Base-by-base conservation (phyloP, 2,113 vertebrate species). In the Pangasianodon gigas region DNA sequence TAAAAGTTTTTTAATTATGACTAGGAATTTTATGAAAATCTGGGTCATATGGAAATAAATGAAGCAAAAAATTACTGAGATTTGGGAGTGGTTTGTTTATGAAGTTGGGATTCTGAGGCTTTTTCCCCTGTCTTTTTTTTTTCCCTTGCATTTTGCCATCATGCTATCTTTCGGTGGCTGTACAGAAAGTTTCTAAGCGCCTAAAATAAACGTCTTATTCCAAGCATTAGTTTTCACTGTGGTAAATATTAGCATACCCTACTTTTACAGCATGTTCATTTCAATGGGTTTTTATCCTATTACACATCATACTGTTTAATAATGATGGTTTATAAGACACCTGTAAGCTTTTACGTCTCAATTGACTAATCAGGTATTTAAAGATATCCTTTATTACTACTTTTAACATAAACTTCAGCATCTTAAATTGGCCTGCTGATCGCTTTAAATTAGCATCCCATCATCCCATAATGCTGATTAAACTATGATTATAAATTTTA, bases 21-120 rank as follows among this genome's bases (percentile, higher is more conserved):
- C 84, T 86, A 88, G 91, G 82, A 88, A 87, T 88, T 90, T 92
- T 85, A 89, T 92, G 85, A 91, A 91, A 81, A 91, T 88, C 80
- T 91, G 89, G 89, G 88, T 90, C 80, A 79, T 84, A 87, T 60
- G 81, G 32, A 88, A 93, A 93, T 92, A 91, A 91, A 93, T 81
- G 54, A 86, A 75, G 77, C 89, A 85, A 89, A 77, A 81, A 75
- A 51, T 6, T 71, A 44, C 13, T 13, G 32, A 18, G 41, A 51
- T 90, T 75, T 87, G 48, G 52, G 56, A 85, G 81, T 88, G 41
- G 65, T 88, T 75, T 83, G 41, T 71, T 67, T 77, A 56, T 26
- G 13, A 58, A 41, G 10, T 41, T 86, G 29, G 80, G 19, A 26
- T 77, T 77, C 48, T 56, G 32, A 11, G 54, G 8, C 32, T 74